Evolutionary conservation across 2,888 invertebrate genomes (phyloP).

Genomic region (Frankliniella intonsa): DNA sequence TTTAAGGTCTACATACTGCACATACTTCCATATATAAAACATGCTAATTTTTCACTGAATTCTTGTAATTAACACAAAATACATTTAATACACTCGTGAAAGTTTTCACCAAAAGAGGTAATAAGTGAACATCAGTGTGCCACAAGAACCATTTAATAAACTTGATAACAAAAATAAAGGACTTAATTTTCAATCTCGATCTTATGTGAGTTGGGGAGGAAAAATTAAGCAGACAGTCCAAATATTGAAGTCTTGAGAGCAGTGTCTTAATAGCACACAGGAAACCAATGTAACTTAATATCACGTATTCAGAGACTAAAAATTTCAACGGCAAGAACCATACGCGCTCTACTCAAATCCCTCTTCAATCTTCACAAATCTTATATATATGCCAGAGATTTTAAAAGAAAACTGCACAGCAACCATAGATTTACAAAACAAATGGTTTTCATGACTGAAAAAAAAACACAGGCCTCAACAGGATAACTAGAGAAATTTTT

Average conservation of each 20-base stretch:
- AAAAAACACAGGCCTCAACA: not conserved
- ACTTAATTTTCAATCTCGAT: not conserved
- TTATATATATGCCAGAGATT: not conserved
- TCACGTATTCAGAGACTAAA: slow-evolving; percentile 22
- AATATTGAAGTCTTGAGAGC: slow-evolving; percentile 20
- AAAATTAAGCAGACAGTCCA: slow-evolving; percentile 17
- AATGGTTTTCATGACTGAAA: not conserved
- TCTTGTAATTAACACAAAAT: slow-evolving; percentile 18
- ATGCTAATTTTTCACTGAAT: slow-evolving; percentile 21
- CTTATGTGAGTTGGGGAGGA: not conserved
- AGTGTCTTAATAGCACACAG: slow-evolving; percentile 5
- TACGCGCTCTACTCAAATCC: not conserved
- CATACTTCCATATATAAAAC: slow-evolving; percentile 15
- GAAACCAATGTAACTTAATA: not conserved
- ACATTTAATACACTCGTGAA: not conserved
- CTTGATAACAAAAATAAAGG: slow-evolving; percentile 11
- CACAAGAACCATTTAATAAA: not conserved
- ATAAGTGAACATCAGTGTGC: not conserved
- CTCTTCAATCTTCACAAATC: not conserved
- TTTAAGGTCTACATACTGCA: slow-evolving; percentile 23
- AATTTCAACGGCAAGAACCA: not conserved
- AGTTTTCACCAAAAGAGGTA: not conserved
- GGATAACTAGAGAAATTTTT: not conserved
- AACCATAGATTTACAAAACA: slow-evolving; percentile 6
- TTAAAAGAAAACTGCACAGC: not conserved